Percentiles rank a stretch among this genome's conserved stretches.
phyloP scores from a whole-genome alignment of 2,888 invertebrate species.

The Masnerella sp. region DNA sequence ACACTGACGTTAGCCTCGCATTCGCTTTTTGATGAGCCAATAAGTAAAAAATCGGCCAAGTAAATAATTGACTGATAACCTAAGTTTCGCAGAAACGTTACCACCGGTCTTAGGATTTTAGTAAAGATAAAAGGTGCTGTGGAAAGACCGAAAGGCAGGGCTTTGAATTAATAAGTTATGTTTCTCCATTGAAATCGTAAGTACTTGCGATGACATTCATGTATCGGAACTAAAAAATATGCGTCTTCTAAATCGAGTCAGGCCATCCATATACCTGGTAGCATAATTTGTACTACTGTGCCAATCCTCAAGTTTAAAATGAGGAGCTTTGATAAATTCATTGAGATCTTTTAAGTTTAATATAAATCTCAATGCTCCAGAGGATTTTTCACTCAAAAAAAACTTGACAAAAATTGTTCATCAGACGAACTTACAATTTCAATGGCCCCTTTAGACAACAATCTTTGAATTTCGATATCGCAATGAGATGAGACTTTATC shows the following conservation, averaged over 20 bases:
- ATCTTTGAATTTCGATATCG: conserved; percentile 11
- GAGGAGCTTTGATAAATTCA: conserved; percentile 28
- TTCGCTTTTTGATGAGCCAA: conserved; percentile 7
- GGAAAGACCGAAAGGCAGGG: conserved; percentile 12
- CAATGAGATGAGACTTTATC: not conserved
- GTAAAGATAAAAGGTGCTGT: conserved; percentile 31
- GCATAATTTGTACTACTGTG: conserved; percentile 34
- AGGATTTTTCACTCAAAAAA: conserved; percentile 35
- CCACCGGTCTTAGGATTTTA: conserved; percentile 22
- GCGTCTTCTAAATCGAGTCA: conserved; percentile 37
- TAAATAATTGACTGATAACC: conserved; percentile 19
- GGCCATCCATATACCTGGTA: conserved; percentile 25
- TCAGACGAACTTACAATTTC: not conserved
- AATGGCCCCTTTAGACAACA: conserved; percentile 17
- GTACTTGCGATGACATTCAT: not conserved
- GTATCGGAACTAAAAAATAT: conserved; percentile 20
- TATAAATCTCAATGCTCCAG: conserved; percentile 23
- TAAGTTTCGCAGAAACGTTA: not conserved
- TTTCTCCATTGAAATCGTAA: conserved; percentile 12
- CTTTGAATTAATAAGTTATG: conserved; percentile 15
- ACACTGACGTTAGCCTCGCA: conserved; percentile 1
- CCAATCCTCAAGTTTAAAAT: conserved; percentile 47
- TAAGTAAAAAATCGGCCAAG: conserved; percentile 22
- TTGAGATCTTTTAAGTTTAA: conserved; percentile 36
- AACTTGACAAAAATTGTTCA: conserved; percentile 31